These are phyloP conservation scores for Apis dorsata DNA, from an alignment of 1,140 invertebrate species.

Conservation along the genomic window DNA sequence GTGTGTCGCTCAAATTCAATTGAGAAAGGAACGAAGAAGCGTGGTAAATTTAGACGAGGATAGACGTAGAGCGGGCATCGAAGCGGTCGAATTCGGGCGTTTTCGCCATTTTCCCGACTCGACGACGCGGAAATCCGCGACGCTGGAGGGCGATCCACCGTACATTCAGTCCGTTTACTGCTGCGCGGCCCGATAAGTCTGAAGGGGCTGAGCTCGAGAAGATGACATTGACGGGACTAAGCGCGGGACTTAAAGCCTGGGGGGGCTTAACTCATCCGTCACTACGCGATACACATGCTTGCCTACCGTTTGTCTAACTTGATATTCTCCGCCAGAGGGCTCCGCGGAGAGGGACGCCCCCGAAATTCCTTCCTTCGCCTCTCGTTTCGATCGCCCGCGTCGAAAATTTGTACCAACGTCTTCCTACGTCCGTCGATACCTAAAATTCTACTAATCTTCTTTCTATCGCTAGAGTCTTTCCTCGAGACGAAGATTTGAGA, in stretches of 20 bases:
- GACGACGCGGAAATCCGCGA: slow-evolving; percentile 72
- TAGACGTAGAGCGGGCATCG: neutral
- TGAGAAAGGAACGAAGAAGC: no score
- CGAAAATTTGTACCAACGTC: no score
- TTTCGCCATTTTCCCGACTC: slow-evolving; percentile 54
- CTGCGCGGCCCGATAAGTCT: slow-evolving; percentile 77
- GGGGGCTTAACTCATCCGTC: slow-evolving; percentile 76
- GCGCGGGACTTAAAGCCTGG: slow-evolving; percentile 77
- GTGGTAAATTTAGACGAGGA: no score
- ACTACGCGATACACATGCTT: slow-evolving; percentile 58
- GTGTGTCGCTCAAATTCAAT: no score
- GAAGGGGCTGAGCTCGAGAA: slow-evolving; percentile 77
- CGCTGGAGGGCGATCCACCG: slow-evolving; percentile 47
- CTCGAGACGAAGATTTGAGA: no score
- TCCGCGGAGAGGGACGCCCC: slow-evolving; percentile 51
- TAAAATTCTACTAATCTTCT: no score
- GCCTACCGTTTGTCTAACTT: slow-evolving; percentile 37
- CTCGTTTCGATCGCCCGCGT: slow-evolving; percentile 10
- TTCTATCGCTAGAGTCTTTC: no score
- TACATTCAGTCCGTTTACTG: slow-evolving; percentile 71
- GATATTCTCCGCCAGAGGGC: slow-evolving; percentile 37
- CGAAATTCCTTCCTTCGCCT: slow-evolving; percentile 32
- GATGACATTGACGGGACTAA: slow-evolving; percentile 79
- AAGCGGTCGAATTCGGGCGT: slow-evolving; percentile 48
- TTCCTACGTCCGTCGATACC: no score